Percentiles rank a stretch among this genome's conserved stretches.
phyloP scores from a whole-genome alignment of 2,888 invertebrate genomes.

The Julus scandinavius region DNA sequence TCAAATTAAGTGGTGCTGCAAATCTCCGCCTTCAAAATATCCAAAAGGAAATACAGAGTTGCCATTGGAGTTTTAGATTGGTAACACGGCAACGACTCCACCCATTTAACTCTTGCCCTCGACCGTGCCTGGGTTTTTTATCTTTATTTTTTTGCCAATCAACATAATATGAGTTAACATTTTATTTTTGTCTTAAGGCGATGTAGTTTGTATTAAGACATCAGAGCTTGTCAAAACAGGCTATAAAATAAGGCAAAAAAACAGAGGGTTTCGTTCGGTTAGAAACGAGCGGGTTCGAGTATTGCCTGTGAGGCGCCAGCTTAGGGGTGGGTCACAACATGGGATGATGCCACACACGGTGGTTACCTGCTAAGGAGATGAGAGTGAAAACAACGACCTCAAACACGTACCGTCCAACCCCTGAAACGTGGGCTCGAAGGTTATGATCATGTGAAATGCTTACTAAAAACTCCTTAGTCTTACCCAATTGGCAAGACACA shows the following conservation, averaged over 20 bases:
- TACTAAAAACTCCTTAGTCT: too few species aligned
- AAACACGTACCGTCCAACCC: slow-evolving; percentile 4
- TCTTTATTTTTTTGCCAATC: slow-evolving; percentile 4
- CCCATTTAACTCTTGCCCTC: slow-evolving; percentile 31
- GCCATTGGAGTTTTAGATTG: not conserved
- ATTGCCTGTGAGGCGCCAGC: slow-evolving; percentile 9
- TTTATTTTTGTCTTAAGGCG: not conserved
- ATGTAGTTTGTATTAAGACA: slow-evolving; percentile 21
- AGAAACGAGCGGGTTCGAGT: not conserved
- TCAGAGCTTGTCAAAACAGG: slow-evolving; percentile 33
- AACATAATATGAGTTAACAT: slow-evolving; percentile 26
- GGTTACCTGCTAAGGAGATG: slow-evolving; percentile 33
- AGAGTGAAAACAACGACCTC: not conserved
- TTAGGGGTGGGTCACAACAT: slow-evolving; percentile 10
- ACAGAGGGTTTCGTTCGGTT: not conserved
- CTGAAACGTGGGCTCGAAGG: not conserved
- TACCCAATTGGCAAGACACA: too few species aligned
- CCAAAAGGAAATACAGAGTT: not conserved
- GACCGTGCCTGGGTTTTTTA: not conserved
- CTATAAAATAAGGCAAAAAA: slow-evolving; percentile 4
- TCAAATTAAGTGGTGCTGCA: slow-evolving; percentile 8
- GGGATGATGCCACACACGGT: slow-evolving; percentile 33
- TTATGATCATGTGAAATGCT: not conserved
- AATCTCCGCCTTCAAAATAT: not conserved
- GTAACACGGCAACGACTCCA: slow-evolving; percentile 22